phyloP scores from a whole-genome alignment of 2,113 vertebrate species.

The Oriolus oriolus region DNA sequence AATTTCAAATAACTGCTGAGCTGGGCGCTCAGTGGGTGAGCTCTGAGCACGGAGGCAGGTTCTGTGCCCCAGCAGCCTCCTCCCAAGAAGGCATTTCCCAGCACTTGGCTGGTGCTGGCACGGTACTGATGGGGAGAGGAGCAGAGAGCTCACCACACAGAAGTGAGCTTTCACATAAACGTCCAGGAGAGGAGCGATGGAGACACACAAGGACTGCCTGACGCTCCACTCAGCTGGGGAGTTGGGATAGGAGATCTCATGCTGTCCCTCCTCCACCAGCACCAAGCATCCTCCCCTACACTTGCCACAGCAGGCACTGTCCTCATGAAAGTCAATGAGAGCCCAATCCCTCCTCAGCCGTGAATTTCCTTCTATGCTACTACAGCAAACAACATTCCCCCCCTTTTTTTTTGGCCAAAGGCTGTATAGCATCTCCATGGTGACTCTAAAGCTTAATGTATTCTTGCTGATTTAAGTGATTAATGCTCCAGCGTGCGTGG shows the following conservation, averaged over 20 bases:
- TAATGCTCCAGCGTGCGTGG: neutral
- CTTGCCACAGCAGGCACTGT: rapidly evolving
- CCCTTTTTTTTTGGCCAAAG: neutral
- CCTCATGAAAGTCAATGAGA: neutral
- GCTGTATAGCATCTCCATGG: conserved; percentile 50
- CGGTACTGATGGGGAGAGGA: neutral
- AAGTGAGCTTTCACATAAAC: neutral
- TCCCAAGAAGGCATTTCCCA: neutral
- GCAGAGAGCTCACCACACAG: neutral
- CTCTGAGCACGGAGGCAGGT: neutral
- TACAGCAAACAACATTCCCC: neutral
- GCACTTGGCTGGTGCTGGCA: neutral
- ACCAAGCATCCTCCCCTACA: neutral
- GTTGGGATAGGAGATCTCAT: neutral
- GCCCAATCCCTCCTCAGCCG: neutral
- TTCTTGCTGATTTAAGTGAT: conserved; percentile 62
- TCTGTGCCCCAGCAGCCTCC: neutral
- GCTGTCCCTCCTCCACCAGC: neutral
- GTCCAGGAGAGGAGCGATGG: neutral
- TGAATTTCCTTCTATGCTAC: neutral
- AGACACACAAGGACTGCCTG: rapidly evolving
- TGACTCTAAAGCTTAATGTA: conserved; percentile 52
- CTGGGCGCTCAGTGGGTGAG: neutral
- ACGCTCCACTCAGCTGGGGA: neutral
- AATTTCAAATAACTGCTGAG: neutral